Evolutionary conservation across 2,113 vertebrate species (phyloP).

Genomic region (Sylvia atricapilla): DNA sequence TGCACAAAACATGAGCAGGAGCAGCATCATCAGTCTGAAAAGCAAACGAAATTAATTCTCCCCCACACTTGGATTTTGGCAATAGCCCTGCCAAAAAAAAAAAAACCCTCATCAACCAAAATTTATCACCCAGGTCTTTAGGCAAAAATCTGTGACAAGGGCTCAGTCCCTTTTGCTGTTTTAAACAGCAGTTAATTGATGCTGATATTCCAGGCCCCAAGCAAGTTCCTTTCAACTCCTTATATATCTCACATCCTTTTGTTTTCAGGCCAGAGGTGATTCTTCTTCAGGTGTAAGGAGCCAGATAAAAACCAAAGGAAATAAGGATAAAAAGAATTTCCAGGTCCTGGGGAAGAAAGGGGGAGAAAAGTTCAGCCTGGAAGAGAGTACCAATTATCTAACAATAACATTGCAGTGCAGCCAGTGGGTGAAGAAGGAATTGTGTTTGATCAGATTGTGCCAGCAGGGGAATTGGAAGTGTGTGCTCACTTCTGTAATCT

Average conservation of each 20-base stretch:
- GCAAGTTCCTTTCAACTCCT: background rate
- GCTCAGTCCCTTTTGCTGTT: background rate
- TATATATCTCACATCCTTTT: background rate
- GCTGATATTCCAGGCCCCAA: background rate
- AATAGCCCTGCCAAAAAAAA: background rate
- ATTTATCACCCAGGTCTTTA: background rate
- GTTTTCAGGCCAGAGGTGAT: background rate
- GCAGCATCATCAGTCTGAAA: background rate
- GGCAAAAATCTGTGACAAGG: background rate
- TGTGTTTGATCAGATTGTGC: background rate
- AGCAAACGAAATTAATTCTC: background rate
- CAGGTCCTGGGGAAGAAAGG: background rate
- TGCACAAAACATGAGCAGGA: background rate
- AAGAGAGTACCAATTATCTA: background rate
- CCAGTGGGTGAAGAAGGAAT: background rate
- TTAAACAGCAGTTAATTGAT: background rate
- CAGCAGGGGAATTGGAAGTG: background rate
- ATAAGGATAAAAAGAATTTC: background rate
- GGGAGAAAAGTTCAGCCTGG: background rate
- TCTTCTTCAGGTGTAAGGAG: background rate
- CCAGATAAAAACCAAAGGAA: background rate
- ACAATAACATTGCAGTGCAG: background rate
- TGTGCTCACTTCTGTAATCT: background rate
- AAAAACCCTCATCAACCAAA: background rate
- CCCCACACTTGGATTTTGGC: background rate